A percentile compares a stretch with the other conserved stretches of the same genome.
Conservation (phyloP, 2,797 vertebrate species). For the Betta splendens region DNA sequence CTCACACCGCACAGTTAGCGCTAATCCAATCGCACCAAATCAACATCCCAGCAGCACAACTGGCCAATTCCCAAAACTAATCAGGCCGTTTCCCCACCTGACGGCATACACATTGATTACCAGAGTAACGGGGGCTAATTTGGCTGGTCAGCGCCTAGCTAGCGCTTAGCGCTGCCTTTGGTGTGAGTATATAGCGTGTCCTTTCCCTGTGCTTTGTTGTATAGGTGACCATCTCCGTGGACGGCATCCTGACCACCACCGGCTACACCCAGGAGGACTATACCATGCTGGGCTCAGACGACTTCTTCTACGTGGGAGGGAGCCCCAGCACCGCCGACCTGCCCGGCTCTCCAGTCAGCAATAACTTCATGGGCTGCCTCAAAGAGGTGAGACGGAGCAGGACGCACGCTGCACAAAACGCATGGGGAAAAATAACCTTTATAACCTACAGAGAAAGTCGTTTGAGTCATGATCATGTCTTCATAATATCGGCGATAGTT, state of each 20-base stretch:
- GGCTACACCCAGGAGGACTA: conserved; percentile 99
- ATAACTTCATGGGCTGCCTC: conserved; percentile 99
- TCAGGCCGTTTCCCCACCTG: conserved; percentile 56
- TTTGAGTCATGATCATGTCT: conserved; percentile 1
- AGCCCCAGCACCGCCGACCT: conserved; percentile 99
- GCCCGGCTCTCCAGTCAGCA: conserved; percentile 98
- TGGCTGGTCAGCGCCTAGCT: conserved; percentile 79
- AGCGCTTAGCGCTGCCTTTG: conserved; percentile 79
- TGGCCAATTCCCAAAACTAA: conserved; percentile 61
- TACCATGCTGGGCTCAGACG: conserved; percentile 99
- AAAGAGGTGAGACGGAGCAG: conserved; percentile 87
- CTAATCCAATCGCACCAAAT: conserved; percentile 57
- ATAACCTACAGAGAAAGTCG: conserved; percentile 4
- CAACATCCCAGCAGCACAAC: conserved; percentile 57
- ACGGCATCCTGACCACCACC: conserved; percentile 99
- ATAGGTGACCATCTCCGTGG: conserved; percentile 99
- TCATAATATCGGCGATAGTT: conserved; percentile 5
- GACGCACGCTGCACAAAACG: not conserved
- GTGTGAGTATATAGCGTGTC: conserved; percentile 99
- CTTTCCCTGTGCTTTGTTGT: conserved; percentile 99
- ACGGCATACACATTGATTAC: conserved; percentile 69
- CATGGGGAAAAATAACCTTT: too few relatives aligned
- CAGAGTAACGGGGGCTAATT: conserved; percentile 78
- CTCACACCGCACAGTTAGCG: conserved; percentile 52
- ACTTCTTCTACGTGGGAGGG: conserved; percentile 99